Conservation (phyloP, 2,888 invertebrate genomes). For the Lagria hirta region DNA sequence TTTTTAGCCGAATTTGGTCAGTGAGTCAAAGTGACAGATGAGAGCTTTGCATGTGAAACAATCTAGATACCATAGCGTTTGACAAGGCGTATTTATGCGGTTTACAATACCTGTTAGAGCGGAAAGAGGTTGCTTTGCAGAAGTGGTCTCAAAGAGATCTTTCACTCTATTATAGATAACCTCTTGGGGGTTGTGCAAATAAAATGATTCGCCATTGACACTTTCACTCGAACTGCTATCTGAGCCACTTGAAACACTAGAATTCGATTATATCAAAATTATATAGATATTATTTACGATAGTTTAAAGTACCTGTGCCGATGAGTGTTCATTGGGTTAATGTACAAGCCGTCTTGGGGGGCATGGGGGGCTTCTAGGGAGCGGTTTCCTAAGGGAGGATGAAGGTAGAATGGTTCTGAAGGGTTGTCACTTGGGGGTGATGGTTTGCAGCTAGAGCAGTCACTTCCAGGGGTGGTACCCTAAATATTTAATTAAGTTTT, state of each 20-base stretch:
- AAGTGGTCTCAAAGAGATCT: conserved; percentile 71
- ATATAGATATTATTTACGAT: not conserved
- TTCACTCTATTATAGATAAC: conserved; percentile 81
- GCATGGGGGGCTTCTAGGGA: conserved; percentile 53
- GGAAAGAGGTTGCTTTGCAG: conserved; percentile 49
- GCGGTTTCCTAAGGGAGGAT: conserved; percentile 61
- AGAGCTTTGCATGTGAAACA: too few relatives aligned
- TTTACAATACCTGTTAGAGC: conserved; percentile 55
- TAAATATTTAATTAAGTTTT: too few relatives aligned
- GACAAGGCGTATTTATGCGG: too few relatives aligned
- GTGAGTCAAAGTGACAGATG: too few relatives aligned
- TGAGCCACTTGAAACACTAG: conserved; percentile 48
- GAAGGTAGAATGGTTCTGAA: conserved; percentile 73
- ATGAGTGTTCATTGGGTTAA: conserved; percentile 74
- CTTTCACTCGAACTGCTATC: conserved; percentile 56
- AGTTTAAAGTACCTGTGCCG: conserved; percentile 45
- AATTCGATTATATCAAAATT: conserved; percentile 18
- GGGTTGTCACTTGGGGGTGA: conserved; percentile 48
- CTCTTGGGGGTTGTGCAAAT: conserved; percentile 80
- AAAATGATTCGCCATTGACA: conserved; percentile 71
- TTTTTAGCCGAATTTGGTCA: too few relatives aligned
- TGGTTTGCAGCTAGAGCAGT: conserved; percentile 52
- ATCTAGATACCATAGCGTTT: not conserved
- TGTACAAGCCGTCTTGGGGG: conserved; percentile 78
- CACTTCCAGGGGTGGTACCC: conserved; percentile 44